Evolutionary conservation across 2,888 invertebrate genomes (phyloP).

Genomic region (Caenorhabditis parvicauda): DNA sequence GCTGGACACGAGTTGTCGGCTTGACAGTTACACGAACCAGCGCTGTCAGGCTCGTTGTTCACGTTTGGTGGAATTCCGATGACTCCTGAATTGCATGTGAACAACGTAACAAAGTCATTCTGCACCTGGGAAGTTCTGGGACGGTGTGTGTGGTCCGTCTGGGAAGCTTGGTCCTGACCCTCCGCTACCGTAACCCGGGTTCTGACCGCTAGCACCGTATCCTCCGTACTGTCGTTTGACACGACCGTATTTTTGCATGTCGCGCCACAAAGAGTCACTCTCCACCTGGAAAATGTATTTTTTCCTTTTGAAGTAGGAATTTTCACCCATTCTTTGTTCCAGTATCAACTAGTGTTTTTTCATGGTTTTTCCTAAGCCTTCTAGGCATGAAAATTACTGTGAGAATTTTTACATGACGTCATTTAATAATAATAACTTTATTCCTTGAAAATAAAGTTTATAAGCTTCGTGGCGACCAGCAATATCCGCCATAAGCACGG

Average conservation of each 20-base stretch:
- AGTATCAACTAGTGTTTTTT: too few relatives aligned
- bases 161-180: conserved; percentile 19
- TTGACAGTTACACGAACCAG: conserved; percentile 37
- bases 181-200: conserved; percentile 14
- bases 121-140: neutral
- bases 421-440: too few relatives aligned
- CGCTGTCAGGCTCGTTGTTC: conserved; percentile 25
- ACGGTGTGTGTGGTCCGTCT: neutral
- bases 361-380: too few relatives aligned
- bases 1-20: conserved; percentile 46
- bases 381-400: too few relatives aligned
- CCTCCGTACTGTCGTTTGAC: conserved; percentile 46
- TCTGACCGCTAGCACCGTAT: conserved; percentile 34
- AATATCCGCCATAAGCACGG: too few relatives aligned
- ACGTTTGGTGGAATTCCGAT: conserved; percentile 30
- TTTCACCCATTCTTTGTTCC: too few relatives aligned
- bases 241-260: conserved; percentile 38
- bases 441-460: too few relatives aligned
- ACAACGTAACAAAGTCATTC: too few relatives aligned
- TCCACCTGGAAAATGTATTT: conserved; percentile 27
- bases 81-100: conserved; percentile 20
- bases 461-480: too few relatives aligned
- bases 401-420: too few relatives aligned
- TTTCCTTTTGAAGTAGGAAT: too few relatives aligned
- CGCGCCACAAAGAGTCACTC: conserved; percentile 33